phyloP scores from a whole-genome alignment of 2,888 invertebrate genomes.

The Tupiocoris notatus region DNA sequence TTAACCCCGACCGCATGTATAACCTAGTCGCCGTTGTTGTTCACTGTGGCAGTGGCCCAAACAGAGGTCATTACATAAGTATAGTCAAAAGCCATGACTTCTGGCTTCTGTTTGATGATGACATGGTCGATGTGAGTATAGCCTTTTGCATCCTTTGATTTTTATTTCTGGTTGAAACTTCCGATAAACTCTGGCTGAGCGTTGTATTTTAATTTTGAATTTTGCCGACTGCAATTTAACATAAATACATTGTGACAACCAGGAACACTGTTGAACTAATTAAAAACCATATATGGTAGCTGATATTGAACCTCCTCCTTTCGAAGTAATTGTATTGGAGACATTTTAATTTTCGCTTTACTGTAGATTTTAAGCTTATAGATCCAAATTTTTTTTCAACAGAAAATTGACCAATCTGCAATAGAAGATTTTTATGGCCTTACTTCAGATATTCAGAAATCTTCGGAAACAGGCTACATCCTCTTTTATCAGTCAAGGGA shows the following conservation, averaged over 20 bases:
- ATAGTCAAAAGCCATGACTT: constrained; percentile 99
- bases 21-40: constrained; percentile 99
- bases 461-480: constrained; percentile 99
- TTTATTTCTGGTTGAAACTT: no score
- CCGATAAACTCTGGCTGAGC: no score
- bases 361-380: no score
- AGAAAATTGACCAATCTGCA: constrained; percentile 98
- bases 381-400: constrained; percentile 55
- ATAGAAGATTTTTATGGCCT: constrained; percentile 99
- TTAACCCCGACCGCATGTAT: constrained; percentile 96
- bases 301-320: no score
- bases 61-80: constrained; percentile 98
- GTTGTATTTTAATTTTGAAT: no score
- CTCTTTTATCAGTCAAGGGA: constrained; percentile 97
- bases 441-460: constrained; percentile 97
- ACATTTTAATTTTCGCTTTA: no score
- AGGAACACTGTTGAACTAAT: no score
- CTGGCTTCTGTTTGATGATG: constrained; percentile 99
- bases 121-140: constrained; percentile 96
- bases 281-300: no score
- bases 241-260: no score
- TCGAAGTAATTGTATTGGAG: no score
- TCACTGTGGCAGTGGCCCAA: constrained; percentile 98
- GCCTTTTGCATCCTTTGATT: no score
- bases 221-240: no score